phyloP scores from a whole-genome alignment of 1,140 invertebrate species.

The Leptopilina boulardi region DNA sequence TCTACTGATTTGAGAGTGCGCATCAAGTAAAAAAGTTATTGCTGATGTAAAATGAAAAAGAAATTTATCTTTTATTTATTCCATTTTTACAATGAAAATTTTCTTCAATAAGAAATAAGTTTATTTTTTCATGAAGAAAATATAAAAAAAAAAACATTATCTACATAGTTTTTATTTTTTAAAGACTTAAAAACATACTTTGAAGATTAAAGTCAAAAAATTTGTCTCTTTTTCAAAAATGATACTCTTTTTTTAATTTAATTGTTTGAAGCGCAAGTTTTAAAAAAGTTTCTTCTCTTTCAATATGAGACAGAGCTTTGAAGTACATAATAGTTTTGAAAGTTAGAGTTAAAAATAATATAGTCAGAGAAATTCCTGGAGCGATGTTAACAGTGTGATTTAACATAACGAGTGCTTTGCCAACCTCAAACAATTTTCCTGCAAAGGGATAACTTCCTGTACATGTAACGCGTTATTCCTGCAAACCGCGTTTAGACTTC shows the following conservation, averaged over 20 bases:
- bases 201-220: too few relatives aligned
- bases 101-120: too few relatives aligned
- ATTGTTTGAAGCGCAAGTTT: neutral
- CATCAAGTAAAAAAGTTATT: too few relatives aligned
- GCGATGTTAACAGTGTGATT: neutral
- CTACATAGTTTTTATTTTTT: too few relatives aligned
- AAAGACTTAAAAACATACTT: too few relatives aligned
- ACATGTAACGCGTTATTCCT: slow-evolving; percentile 5
- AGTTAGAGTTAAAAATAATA: neutral
- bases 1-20: too few relatives aligned
- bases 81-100: too few relatives aligned
- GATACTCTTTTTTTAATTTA: neutral
- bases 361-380: neutral
- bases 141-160: too few relatives aligned
- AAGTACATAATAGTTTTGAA: neutral
- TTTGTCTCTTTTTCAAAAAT: too few relatives aligned
- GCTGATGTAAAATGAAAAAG: too few relatives aligned
- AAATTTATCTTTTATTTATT: too few relatives aligned
- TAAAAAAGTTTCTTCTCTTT: neutral
- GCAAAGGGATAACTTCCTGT: neutral
- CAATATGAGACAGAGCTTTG: neutral
- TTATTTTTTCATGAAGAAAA: too few relatives aligned
- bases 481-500: slow-evolving; percentile 4
- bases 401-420: neutral
- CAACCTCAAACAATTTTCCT: slow-evolving; percentile 16